phyloP scores from a whole-genome alignment of 1,140 invertebrate species.

The Ooceraea biroi region DNA sequence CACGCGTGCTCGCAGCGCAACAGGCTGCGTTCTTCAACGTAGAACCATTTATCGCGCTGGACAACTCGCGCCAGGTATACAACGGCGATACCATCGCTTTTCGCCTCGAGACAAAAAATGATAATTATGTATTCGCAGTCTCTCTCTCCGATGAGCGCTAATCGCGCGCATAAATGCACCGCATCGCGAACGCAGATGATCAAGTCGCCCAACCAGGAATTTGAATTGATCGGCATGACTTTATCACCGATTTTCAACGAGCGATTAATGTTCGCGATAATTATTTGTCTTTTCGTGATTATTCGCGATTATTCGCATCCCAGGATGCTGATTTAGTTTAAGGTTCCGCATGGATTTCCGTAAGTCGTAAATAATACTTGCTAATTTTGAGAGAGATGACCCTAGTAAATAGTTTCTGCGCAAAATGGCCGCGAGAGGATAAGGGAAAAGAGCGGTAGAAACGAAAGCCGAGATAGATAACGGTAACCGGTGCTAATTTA shows the following conservation, averaged over 20 bases:
- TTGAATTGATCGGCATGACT: too few species aligned
- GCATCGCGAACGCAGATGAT: not conserved
- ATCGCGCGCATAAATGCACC: not conserved
- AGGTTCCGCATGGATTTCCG: slow-evolving; percentile 65
- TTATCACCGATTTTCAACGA: too few species aligned
- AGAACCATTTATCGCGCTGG: slow-evolving; percentile 35
- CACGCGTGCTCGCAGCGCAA: slow-evolving; percentile 44
- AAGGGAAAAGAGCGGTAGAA: slow-evolving; percentile 48
- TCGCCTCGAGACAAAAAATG: slow-evolving; percentile 2
- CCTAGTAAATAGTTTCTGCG: slow-evolving; percentile 72
- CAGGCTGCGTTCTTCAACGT: slow-evolving; percentile 35
- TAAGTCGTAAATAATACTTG: slow-evolving; percentile 66
- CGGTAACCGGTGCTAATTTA: slow-evolving; percentile 69
- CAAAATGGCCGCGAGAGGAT: slow-evolving; percentile 59
- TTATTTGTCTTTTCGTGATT: slow-evolving; percentile 61
- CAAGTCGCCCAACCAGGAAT: not conserved
- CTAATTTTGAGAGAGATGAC: slow-evolving; percentile 77
- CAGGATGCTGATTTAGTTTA: slow-evolving; percentile 60
- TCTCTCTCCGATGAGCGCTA: not conserved
- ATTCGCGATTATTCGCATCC: slow-evolving; percentile 50
- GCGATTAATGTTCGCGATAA: not conserved
- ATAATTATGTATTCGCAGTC: slow-evolving; percentile 24
- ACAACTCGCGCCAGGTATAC: not conserved
- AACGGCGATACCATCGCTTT: not conserved
- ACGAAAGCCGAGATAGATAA: slow-evolving; percentile 68